A percentile compares a stretch with the other conserved stretches of the same genome.
Evolutionary conservation across 2,797 vertebrate species (phyloP).

Genomic region (Cacajao melanocephalus): DNA sequence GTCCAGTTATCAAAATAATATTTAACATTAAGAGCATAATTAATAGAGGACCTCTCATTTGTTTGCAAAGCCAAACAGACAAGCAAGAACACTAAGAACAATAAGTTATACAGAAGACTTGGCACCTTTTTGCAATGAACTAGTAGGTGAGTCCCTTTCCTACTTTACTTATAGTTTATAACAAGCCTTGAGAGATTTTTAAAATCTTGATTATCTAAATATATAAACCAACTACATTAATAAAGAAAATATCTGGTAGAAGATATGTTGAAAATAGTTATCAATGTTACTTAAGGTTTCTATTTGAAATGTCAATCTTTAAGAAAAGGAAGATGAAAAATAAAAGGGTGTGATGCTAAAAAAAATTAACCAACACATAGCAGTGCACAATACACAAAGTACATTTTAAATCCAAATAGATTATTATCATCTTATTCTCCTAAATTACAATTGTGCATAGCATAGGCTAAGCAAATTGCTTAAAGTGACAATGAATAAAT

Average conservation of each 20-base stretch:
- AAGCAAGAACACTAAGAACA: not conserved
- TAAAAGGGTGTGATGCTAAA: not conserved
- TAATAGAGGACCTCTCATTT: not conserved
- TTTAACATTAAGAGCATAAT: not conserved
- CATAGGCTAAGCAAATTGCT: not conserved
- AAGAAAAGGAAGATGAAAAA: not conserved
- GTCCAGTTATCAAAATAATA: not conserved
- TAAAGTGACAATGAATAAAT: not conserved
- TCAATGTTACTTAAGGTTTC: not conserved
- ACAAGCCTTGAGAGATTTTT: not conserved
- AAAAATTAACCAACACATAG: not conserved
- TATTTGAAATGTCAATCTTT: constrained; percentile 29
- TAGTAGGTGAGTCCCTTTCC: not conserved
- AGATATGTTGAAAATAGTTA: not conserved
- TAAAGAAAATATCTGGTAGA: constrained; percentile 34
- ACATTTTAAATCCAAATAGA: not conserved
- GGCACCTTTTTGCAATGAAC: not conserved
- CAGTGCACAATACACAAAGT: not conserved
- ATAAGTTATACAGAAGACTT: constrained; percentile 7
- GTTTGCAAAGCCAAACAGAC: not conserved
- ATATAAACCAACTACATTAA: not conserved
- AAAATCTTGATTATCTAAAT: not conserved
- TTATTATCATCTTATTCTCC: not conserved
- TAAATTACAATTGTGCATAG: not conserved
- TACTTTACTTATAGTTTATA: constrained; percentile 1